Evolutionary conservation across 2,113 vertebrate species (phyloP).

Genomic region (Macrotis lagotis): DNA sequence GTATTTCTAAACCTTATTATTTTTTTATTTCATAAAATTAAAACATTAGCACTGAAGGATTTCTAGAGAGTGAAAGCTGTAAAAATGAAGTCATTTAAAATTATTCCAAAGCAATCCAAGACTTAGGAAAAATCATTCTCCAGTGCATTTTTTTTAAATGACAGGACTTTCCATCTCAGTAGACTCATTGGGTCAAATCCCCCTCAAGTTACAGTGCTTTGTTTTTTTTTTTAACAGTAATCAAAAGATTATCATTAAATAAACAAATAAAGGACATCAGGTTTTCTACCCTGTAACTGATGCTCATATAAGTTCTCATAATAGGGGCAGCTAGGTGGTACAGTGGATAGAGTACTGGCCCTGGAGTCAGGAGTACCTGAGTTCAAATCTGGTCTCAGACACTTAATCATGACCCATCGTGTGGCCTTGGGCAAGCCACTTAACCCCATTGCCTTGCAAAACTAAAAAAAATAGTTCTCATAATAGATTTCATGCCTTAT

Average conservation of each 20-base stretch:
- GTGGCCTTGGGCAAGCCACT: too few species aligned
- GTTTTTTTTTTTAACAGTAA: constrained; percentile 40
- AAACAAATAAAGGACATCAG: constrained; percentile 36
- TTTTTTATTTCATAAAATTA: constrained; percentile 71
- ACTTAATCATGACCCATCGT: too few species aligned
- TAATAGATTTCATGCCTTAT: constrained; percentile 39
- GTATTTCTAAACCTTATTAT: constrained; percentile 42
- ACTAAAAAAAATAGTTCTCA: too few species aligned
- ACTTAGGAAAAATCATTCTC: constrained; percentile 32
- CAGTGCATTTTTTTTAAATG: constrained; percentile 59
- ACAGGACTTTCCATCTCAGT: constrained; percentile 5
- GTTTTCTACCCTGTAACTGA: background rate
- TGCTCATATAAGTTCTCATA: background rate
- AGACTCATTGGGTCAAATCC: constrained; percentile 45
- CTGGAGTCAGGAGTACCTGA: too few species aligned
- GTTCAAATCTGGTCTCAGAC: too few species aligned
- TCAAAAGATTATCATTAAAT: constrained; percentile 17
- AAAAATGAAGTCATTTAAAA: constrained; percentile 12
- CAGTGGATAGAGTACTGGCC: too few species aligned
- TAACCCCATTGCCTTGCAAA: too few species aligned
- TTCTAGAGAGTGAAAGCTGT: constrained; percentile 68
- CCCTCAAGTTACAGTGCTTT: constrained; percentile 19
- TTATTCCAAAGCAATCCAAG: background rate
- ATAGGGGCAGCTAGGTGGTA: too few species aligned
- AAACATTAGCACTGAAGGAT: constrained; percentile 50